A percentile compares a stretch with the other conserved stretches of the same genome.
Evolutionary conservation across 2,113 vertebrate genomes (phyloP).

Genomic region (Halcyon senegalensis): DNA sequence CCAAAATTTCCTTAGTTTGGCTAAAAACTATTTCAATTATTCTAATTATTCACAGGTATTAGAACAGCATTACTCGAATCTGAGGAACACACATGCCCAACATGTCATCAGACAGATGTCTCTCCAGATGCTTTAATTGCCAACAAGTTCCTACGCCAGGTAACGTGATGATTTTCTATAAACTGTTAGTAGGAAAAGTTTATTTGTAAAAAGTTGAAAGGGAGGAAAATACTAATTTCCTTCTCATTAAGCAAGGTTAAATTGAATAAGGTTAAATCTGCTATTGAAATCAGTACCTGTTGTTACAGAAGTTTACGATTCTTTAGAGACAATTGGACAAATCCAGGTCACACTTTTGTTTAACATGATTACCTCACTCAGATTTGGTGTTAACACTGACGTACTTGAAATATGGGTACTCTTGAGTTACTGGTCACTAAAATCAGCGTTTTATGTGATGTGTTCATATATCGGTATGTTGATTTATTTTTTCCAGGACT

Average conservation of each 20-base stretch:
- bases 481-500: background rate
- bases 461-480: background rate
- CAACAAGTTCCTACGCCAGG: slow-evolving; percentile 97
- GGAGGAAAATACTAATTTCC: background rate
- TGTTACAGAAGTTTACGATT: background rate
- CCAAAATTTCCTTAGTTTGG: background rate
- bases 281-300: background rate
- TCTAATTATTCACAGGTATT: slow-evolving; percentile 82
- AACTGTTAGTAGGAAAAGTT: background rate
- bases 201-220: background rate
- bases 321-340: background rate
- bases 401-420: background rate
- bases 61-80: slow-evolving; percentile 92
- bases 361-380: background rate
- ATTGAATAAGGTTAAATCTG: background rate
- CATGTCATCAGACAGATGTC: slow-evolving; percentile 90
- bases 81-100: slow-evolving; percentile 92
- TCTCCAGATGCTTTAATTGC: slow-evolving; percentile 94
- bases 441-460: background rate
- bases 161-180: slow-evolving; percentile 23
- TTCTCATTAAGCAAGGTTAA: background rate
- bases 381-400: fast-evolving
- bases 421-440: background rate
- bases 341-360: background rate
- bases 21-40: background rate